These are phyloP conservation scores for Rhyacichthys aspro DNA, from an alignment of 2,797 vertebrate species.

Conservation along the genomic window DNA sequence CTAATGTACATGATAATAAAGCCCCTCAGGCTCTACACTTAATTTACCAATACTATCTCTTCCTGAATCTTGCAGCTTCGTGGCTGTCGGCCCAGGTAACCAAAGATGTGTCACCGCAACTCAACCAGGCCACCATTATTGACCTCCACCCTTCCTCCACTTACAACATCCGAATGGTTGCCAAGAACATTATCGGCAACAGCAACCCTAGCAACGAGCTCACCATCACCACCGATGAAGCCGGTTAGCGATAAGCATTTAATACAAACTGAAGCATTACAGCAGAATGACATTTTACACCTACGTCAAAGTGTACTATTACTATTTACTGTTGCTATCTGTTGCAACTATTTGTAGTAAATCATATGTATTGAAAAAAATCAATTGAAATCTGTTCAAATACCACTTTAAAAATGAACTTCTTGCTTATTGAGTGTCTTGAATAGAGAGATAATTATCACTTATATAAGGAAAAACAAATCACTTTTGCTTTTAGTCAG, in stretches of 20 bases:
- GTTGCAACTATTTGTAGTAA: background rate
- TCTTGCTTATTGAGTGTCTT: conserved; percentile 22
- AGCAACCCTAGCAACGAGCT: conserved; percentile 98
- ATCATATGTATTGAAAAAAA: background rate
- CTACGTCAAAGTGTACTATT: no score
- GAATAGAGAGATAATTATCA: conserved; percentile 39
- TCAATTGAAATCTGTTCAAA: background rate
- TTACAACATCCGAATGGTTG: conserved; percentile 99
- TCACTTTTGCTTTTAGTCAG: conserved; percentile 42
- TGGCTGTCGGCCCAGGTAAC: conserved; percentile 98
- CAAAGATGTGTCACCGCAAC: conserved; percentile 98
- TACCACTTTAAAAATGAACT: conserved; percentile 11
- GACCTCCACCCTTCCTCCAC: conserved; percentile 98
- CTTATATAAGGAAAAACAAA: conserved; percentile 38
- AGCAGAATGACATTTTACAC: background rate
- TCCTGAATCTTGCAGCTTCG: conserved; percentile 80
- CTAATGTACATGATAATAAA: background rate
- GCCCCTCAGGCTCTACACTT: background rate
- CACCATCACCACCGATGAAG: conserved; percentile 98
- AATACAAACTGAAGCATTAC: no score
- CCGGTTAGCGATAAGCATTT: conserved; percentile 77
- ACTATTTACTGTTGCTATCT: no score
- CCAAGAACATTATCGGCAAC: conserved; percentile 98
- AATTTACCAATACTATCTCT: background rate
- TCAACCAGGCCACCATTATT: conserved; percentile 99